These are phyloP conservation scores for Limnothrissa miodon DNA, from an alignment of 2,113 vertebrate species.

Conservation along the genomic window DNA sequence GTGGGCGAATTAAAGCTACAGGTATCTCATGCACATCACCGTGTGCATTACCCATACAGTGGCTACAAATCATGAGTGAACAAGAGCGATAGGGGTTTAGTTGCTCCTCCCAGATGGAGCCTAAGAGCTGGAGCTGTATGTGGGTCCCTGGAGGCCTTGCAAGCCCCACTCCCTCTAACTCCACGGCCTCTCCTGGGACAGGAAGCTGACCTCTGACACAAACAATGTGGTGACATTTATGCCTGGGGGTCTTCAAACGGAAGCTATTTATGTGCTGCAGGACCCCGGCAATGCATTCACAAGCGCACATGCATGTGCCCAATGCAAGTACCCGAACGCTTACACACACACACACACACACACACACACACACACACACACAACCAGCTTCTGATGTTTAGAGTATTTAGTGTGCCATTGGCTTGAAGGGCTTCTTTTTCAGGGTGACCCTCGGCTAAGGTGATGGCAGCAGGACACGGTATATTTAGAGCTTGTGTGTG, in stretches of 20 bases:
- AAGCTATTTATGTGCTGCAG: constrained; percentile 9
- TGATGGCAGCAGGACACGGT: not conserved
- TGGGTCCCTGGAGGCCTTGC: not conserved
- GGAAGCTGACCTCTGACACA: constrained; percentile 18
- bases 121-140: not conserved
- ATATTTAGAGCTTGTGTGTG: constrained; percentile 3
- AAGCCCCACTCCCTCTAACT: not conserved
- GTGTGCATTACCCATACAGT: not conserved
- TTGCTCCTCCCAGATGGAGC: not conserved
- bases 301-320: not conserved
- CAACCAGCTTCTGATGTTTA: not conserved
- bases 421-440: not conserved
- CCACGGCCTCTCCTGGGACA: not conserved
- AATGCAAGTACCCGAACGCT: not conserved
- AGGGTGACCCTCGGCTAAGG: not conserved
- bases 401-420: constrained; percentile 5
- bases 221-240: constrained; percentile 16
- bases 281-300: not conserved
- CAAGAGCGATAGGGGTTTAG: not conserved
- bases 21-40: not conserved
- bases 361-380: not conserved
- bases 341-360: constrained; percentile 1
- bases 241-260: not conserved
- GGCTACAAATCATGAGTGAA: too few relatives aligned
- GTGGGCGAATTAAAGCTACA: not conserved